These are phyloP conservation scores for Hystrix cristata DNA, from an alignment of 2,113 vertebrate species.

Conservation along the genomic window DNA sequence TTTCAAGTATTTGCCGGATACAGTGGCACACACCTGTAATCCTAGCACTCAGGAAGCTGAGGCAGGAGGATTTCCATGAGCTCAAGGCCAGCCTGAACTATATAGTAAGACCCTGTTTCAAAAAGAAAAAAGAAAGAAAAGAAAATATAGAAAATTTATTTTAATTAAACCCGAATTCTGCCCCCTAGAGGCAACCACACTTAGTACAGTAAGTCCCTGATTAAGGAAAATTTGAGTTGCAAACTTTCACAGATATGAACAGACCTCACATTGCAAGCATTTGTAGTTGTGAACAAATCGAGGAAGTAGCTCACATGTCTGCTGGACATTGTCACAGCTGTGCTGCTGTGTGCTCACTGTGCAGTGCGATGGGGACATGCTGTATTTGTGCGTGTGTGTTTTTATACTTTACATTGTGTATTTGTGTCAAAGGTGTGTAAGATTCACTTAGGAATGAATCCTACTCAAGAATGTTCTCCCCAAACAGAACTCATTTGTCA, in stretches of 20 bases:
- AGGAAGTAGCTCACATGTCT: background rate
- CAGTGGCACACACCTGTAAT: background rate
- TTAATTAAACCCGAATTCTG: conserved; percentile 50
- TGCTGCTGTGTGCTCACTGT: background rate
- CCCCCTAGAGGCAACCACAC: background rate
- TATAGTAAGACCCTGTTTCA: background rate
- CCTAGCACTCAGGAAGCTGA: background rate
- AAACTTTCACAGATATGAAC: background rate
- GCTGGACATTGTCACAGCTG: background rate
- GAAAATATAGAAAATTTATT: conserved; percentile 3
- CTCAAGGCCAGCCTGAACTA: background rate
- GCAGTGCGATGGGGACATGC: background rate
- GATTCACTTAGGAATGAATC: background rate
- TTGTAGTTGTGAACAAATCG: background rate
- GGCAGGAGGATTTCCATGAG: background rate
- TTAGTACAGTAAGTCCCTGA: background rate
- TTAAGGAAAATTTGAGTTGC: background rate
- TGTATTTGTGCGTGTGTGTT: background rate
- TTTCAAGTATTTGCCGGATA: background rate
- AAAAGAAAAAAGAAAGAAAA: background rate
- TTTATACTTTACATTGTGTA: background rate
- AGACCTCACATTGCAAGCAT: background rate
- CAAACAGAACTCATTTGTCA: background rate
- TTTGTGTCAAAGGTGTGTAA: background rate
- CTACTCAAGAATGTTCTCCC: background rate